Evolutionary conservation across 2,888 invertebrate species (phyloP), one percentile per base, ranked within the genome.

Genomic region (Hirtodrosophila cameraria): DNA sequence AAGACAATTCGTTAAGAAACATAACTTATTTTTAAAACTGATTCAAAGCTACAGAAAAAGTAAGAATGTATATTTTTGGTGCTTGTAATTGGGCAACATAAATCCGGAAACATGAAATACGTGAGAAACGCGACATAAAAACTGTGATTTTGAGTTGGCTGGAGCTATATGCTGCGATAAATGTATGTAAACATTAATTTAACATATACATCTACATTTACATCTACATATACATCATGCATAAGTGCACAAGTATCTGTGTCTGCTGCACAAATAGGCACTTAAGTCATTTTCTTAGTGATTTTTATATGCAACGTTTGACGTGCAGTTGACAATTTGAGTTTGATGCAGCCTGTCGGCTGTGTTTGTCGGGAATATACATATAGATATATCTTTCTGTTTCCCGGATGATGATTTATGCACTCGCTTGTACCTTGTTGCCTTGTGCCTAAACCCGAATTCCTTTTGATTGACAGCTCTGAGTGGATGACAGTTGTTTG

Each of bases 401-500:
- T 62, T 71, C 45, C 64, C 23, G 43, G 42, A 85, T 87, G 86
- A 86, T 84, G 86, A 86, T 84, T 83, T 87, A 83, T 82, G 78
- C 75, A 60, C 60, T 81, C 42, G 81, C 48, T 13, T 42, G 59
- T 71, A 61, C 65, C 60, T 66, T 64, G 55, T 61, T 71, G 59
- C 65, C 60, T 68, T 64, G 57, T 74, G 54, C 55, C 53, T 73
- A 74, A 77, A 67, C 68, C 74, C 64, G 53, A 84, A 79, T 62
- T 57, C 59, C n/a, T n/a, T 78, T 81, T 90, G 89, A 90, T 90
- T 90, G 89, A 90, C 89, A 90, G 90, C 79, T 84, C 82, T 73
- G 89, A 90, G 89, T 90, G 89, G 85, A 80, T 88, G 89, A 89
- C 89, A 89, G 88, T 89, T 89, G 89, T 87, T 87, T 89, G 89